Evolutionary conservation across 2,113 vertebrate genomes (phyloP), one percentile per base, ranked within the genome.

Genomic region (Mystacornis crossleyi): DNA sequence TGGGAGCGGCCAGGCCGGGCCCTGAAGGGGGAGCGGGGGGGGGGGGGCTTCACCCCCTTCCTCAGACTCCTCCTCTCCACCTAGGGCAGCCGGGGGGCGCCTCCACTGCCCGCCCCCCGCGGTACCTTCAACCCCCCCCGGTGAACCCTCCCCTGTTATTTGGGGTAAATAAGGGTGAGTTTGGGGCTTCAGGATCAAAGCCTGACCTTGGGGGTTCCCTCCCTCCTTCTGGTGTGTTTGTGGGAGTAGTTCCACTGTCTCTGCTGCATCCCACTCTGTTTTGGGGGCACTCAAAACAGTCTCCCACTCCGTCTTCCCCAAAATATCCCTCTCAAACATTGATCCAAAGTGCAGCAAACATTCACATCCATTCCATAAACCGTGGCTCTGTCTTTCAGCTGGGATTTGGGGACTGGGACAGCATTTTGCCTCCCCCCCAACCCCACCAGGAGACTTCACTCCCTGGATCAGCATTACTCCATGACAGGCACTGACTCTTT

Each of bases 41-140:
- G 4, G 5, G n/a, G 38, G 33, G 28, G 18, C 1, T 13, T 40
- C 12, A 4, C 2, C 17, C 8, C 15, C 18, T 40, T 33, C 14
- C 16, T 50, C 19, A 23, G 7, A 3, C 2, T n/a, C 40, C 38
- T 12, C 2, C 6, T 1, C 2, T 6, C 3, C 15, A 2, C 3
- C 25, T 13, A 8, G 58, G 11, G 19, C 43, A 36, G 10, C 40
- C 8, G 5, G 21, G 33, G 74, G 38, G 3, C 8, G 6, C n/a
- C 36, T 28, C 2, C 47, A 14, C 8, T 51, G 29, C 6, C 6
- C 6, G 5, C n/a, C 14, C 6, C 6, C 19, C 13, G 4, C 19
- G 6, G 8, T 6, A 7, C 23, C 11, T 13, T 36, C 12, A 40
- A 6, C 16, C 55, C 34, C 40, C 40, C 23, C 4, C 28, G 2